Conservation (phyloP, 2,888 invertebrate species). For the Agonopterix alstromeriana region DNA sequence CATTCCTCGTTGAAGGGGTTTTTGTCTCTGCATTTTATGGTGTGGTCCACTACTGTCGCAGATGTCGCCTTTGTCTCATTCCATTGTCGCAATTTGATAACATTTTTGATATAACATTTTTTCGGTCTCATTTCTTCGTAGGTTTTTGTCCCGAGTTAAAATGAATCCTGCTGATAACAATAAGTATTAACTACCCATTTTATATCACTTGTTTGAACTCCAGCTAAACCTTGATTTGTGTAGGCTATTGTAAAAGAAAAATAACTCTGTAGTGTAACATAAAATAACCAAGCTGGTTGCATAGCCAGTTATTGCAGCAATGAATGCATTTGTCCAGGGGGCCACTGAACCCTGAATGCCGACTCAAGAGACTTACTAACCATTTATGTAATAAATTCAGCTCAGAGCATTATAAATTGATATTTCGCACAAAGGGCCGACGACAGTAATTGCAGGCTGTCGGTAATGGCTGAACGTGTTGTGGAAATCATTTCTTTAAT, state of each 20-base stretch:
- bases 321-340: conserved; percentile 22
- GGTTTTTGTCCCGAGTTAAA: too few relatives aligned
- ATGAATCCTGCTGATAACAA: too few relatives aligned
- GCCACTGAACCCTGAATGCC: conserved; percentile 18
- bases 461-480: conserved; percentile 40
- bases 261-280: conserved; percentile 2
- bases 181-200: too few relatives aligned
- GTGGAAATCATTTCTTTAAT: conserved; percentile 46
- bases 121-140: too few relatives aligned
- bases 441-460: conserved; percentile 48
- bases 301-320: conserved; percentile 8
- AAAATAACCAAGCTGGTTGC: conserved; percentile 3
- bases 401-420: conserved; percentile 33
- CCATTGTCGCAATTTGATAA: too few relatives aligned
- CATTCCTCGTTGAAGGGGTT: conserved; percentile 18
- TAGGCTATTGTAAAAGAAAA: too few relatives aligned
- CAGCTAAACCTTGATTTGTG: too few relatives aligned
- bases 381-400: conserved; percentile 16
- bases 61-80: background rate
- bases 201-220: too few relatives aligned
- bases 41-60: background rate
- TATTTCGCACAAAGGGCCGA: conserved; percentile 46
- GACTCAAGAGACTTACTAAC: conserved; percentile 6
- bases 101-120: too few relatives aligned
- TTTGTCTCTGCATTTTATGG: conserved; percentile 8